phyloP scores from a whole-genome alignment of 2,888 invertebrate species.

The Drosophila kanekoi region DNA sequence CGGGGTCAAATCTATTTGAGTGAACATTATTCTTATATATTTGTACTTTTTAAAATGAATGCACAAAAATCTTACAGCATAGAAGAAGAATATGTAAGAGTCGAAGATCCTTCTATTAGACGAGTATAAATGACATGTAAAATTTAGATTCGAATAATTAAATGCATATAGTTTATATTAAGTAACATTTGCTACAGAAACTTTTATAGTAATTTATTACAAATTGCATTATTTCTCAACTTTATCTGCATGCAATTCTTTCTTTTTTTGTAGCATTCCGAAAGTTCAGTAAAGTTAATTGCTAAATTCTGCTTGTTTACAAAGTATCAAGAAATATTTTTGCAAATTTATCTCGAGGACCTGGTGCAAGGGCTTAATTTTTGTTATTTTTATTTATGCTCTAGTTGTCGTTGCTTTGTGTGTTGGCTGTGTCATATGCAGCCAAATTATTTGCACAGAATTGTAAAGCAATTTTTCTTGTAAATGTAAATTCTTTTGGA shows the following conservation, averaged over 20 bases:
- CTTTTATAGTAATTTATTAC: background rate
- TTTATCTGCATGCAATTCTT: background rate
- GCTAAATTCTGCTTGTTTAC: slow-evolving; percentile 13
- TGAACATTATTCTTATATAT: too few species aligned
- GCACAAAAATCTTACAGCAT: too few species aligned
- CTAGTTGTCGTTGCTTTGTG: slow-evolving; percentile 6
- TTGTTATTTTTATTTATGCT: slow-evolving; percentile 12
- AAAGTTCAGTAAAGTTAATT: slow-evolving; percentile 18
- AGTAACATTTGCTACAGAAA: too few species aligned
- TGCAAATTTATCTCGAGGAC: slow-evolving; percentile 27
- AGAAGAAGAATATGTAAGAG: too few species aligned
- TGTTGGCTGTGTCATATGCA: slow-evolving; percentile 38
- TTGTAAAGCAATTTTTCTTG: slow-evolving; percentile 59
- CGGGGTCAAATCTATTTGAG: too few species aligned
- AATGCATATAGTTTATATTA: too few species aligned
- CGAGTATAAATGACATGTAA: too few species aligned
- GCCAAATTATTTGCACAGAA: slow-evolving; percentile 50
- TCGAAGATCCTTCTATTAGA: too few species aligned
- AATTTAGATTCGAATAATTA: too few species aligned
- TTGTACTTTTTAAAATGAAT: too few species aligned
- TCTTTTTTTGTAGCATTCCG: background rate
- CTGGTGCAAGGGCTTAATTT: background rate
- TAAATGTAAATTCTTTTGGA: slow-evolving; percentile 61
- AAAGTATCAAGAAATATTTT: slow-evolving; percentile 2
- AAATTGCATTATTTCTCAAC: background rate